phyloP scores from a whole-genome alignment of 2,888 invertebrate genomes.

The Schizaphis graminum region DNA sequence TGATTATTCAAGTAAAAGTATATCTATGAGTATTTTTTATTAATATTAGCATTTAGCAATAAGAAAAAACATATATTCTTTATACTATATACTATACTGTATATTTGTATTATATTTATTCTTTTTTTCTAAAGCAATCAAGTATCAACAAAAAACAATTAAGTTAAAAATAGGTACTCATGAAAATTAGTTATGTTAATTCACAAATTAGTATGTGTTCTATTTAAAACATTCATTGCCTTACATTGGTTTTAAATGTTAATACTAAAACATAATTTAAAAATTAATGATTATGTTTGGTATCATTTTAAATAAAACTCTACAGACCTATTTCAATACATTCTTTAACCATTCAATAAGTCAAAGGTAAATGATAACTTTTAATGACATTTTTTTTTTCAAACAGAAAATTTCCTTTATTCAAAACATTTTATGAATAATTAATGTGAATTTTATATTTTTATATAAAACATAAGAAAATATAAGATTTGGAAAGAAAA shows the following conservation, averaged over 20 bases:
- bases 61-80: conserved; percentile 2
- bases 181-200: not conserved
- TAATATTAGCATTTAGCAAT: conserved; percentile 23
- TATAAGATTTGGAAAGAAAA: not conserved
- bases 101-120: not conserved
- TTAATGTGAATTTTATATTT: not conserved
- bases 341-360: not conserved
- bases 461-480: not conserved
- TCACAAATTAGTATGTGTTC: not conserved
- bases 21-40: conserved; percentile 14
- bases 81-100: not conserved
- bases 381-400: not conserved
- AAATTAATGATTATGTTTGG: not conserved
- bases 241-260: not conserved
- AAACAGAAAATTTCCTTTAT: not conserved
- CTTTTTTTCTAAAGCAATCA: not conserved
- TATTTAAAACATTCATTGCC: not conserved
- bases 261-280: not conserved
- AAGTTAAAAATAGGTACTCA: not conserved
- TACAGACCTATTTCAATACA: not conserved
- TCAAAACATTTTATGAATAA: not conserved
- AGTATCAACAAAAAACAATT: not conserved
- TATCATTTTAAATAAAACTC: not conserved
- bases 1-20: not conserved
- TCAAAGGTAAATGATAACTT: not conserved